Evolutionary conservation across 2,797 vertebrate species (phyloP), one percentile per base, ranked within the genome.

Genomic region (Channallabes apus): DNA sequence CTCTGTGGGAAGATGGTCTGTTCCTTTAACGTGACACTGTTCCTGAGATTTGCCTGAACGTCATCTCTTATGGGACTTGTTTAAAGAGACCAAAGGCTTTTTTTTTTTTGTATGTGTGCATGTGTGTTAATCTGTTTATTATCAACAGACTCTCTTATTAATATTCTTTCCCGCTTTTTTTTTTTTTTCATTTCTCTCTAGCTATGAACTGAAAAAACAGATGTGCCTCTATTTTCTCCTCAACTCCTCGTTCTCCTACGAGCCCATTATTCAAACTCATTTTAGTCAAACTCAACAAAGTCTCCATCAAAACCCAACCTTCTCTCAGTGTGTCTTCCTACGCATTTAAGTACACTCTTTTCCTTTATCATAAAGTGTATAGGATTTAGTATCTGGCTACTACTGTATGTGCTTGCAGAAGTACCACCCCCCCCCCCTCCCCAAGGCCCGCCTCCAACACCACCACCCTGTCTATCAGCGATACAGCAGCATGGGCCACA

Each of bases 381-480:
- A 64, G 14, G 0, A 79, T 82, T 88, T 56, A 79, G 27, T 62
- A 35, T 88, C 90, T 90, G 90, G 89, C 92, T 90, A 88, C 92
- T 91, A 54, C 51, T 12, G 2, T 12, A 89, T 92, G 91, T 94
- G 93, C 93, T 56, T 80, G 85, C 81, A 91, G 88, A 94, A 94
- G 88, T 92, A 8, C 41, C 4, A 4, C 35, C 35, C 35, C 35
- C 35, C 41, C 41, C 41, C 41, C 41, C 41, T 41, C 6, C 7
- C 41, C 41, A 0, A 7, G 41, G 41, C 41, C 41, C 46, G 11
- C 46, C 46, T 2, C 46, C 11, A 51, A 51, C 46, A 51, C 46
- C 85, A 85, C 32, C 2, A 5, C 86, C 76, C 77, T 80, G 83
- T 89, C 85, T 78, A 76, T 86, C 86, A 85, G 75, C 64, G 54